Conservation (phyloP, 2,113 vertebrate genomes). For the Hyperopisus bebe region DNA sequence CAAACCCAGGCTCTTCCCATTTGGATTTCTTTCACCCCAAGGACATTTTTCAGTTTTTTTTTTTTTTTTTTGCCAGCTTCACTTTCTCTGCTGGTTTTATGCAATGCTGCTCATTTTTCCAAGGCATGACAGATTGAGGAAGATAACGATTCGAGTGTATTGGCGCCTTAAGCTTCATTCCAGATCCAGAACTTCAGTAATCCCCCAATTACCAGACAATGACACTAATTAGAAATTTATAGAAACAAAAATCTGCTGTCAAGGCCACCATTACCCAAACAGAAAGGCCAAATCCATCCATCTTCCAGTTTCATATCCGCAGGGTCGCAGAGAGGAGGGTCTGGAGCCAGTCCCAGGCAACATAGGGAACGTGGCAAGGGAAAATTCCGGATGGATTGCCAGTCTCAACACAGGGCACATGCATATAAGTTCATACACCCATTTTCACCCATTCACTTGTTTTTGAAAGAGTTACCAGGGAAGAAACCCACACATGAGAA, state of each 20-base stretch:
- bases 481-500: neutral
- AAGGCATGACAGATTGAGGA: neutral
- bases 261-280: neutral
- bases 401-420: neutral
- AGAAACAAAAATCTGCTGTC: neutral
- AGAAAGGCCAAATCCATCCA: neutral
- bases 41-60: neutral
- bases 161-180: neutral
- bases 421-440: neutral
- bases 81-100: neutral
- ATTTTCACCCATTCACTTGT: neutral
- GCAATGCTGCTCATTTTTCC: neutral
- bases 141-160: neutral
- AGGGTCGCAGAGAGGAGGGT: neutral
- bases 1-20: neutral
- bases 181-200: neutral
- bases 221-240: constrained; percentile 4
- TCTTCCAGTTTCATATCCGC: neutral
- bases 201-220: neutral
- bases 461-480: neutral
- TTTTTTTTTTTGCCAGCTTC: neutral
- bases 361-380: neutral
- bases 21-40: neutral
- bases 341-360: neutral
- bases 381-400: neutral